Evolutionary conservation across 2,888 invertebrate genomes (phyloP).

Genomic region (Notocelia uddmanniana): DNA sequence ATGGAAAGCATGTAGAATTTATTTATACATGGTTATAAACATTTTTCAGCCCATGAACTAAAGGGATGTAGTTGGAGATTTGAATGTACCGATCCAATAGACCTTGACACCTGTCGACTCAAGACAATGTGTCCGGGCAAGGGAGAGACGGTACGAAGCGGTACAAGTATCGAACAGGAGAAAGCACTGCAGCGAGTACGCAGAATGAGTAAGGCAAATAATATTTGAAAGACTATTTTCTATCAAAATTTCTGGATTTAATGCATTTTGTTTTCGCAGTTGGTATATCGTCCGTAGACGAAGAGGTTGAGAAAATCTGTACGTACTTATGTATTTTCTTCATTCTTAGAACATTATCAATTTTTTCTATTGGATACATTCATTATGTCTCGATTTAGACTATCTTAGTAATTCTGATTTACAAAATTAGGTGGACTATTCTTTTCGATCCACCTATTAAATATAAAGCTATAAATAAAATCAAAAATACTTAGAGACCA

Average conservation of each 20-base stretch:
- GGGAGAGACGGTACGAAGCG: not conserved
- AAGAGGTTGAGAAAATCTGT: slow-evolving; percentile 75
- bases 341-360: not conserved
- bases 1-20: no score
- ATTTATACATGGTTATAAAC: not conserved
- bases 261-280: slow-evolving; percentile 56
- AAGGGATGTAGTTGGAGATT: slow-evolving; percentile 66
- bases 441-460: no score
- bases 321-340: slow-evolving; percentile 50
- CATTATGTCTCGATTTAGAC: no score
- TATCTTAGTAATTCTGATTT: no score
- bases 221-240: not conserved
- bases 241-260: not conserved
- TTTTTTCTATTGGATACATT: not conserved
- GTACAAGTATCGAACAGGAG: slow-evolving; percentile 46
- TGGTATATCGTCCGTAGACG: slow-evolving; percentile 62
- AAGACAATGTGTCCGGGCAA: slow-evolving; percentile 53
- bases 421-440: no score
- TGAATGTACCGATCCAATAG: slow-evolving; percentile 54
- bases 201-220: slow-evolving; percentile 59
- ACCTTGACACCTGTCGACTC: slow-evolving; percentile 64
- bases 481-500: no score
- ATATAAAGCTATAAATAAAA: no score
- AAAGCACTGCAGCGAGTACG: slow-evolving; percentile 54
- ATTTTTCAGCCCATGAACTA: slow-evolving; percentile 35